Evolutionary conservation across 23 tunicate species (phyloP), one percentile per base, ranked within the genome.

Genomic region (Diplosoma virens): DNA sequence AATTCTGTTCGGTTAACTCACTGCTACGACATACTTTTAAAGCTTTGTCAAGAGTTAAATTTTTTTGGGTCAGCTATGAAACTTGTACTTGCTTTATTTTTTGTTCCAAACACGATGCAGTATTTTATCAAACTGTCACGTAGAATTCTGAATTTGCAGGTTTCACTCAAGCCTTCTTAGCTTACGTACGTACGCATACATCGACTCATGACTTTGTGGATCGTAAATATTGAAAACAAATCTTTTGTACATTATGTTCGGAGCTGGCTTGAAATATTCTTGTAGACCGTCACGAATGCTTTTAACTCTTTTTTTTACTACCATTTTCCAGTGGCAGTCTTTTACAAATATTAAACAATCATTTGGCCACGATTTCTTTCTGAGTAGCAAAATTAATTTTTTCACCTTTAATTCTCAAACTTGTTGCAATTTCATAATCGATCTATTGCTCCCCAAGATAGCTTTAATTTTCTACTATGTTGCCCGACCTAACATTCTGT

Each of bases 111-210:
- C 61, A 55, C 17, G 23, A 55, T 55, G 23, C 61, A 25, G 61
- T 55, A 24, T n/a, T 55, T 55, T 17, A 55, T 11, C 61, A 9
- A 4, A 18, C 61, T 55, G 61, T 55, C 61, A 17, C 61, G 61
- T 55, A 55, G 22, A 17, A 25, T 55, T 18, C 61, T 25, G 22
- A 55, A 55, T 18, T 55, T 25, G 23, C 61, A 55, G 23, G 61
- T 9, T 55, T 55, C 61, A 55, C 61, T 55, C 23, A 55, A 55
- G 61, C 61, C 61, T n/a, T 55, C 61, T 55, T 18, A 55, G 17
- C 22, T n/a, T 11, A n/a, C 22, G n/a, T 55, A 55, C 23, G 4
- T 55, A 55, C 23, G n/a, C 23, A 55, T 55, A 24, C 17, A 55
- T 18, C 5, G 61, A 55, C 23, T 55, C 61, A n/a, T 55, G 61